These are phyloP conservation scores for Dunckerocampus dactyliophorus DNA, from an alignment of 2,113 vertebrate species.

Conservation along the genomic window DNA sequence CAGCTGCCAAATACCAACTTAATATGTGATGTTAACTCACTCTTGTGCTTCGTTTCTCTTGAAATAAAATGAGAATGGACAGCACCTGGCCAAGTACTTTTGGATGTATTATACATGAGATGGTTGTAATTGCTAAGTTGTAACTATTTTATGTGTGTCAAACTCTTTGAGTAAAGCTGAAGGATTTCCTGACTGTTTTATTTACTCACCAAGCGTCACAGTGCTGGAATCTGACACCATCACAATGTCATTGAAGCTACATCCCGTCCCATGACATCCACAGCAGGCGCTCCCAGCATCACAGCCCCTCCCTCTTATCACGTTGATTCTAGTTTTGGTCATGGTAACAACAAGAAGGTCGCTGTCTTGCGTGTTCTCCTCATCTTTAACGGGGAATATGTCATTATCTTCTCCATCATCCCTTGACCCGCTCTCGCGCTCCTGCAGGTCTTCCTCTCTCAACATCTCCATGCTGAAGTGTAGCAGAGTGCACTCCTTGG, in stretches of 20 bases:
- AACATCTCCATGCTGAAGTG: slow-evolving; percentile 59
- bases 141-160: no score
- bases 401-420: background rate
- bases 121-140: no score
- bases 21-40: no score
- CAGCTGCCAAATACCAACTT: no score
- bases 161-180: no score
- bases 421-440: background rate
- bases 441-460: slow-evolving; percentile 22
- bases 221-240: slow-evolving; percentile 49
- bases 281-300: slow-evolving; percentile 8
- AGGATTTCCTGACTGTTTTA: no score
- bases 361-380: background rate
- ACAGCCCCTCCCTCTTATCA: slow-evolving; percentile 62
- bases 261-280: slow-evolving; percentile 31
- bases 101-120: no score
- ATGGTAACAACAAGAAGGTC: slow-evolving; percentile 62
- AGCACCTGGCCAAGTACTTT: no score
- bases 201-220: slow-evolving; percentile 55
- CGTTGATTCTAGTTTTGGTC: slow-evolving; percentile 56
- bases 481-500: slow-evolving; percentile 45
- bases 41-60: no score
- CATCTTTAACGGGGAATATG: background rate
- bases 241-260: slow-evolving; percentile 53
- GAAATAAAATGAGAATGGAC: no score